Percentiles rank a stretch among this genome's conserved stretches.
Evolutionary conservation across 2,888 invertebrate species (phyloP).

Genomic region (Scelioninae gen. 1): DNA sequence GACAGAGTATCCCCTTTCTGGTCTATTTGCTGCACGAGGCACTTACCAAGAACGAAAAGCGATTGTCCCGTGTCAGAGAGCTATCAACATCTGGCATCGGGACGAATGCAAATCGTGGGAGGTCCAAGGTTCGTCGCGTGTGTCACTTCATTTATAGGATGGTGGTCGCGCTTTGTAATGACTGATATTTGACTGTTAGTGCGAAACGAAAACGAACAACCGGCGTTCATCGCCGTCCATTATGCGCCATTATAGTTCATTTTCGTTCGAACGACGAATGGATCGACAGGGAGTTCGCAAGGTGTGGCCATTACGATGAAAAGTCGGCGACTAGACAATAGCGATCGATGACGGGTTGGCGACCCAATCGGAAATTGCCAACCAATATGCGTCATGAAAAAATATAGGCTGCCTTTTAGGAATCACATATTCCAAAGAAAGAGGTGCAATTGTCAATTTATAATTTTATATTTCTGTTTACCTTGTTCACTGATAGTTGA

Average conservation of each 20-base stretch:
- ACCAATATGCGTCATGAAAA: constrained; percentile 73
- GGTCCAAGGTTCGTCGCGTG: constrained; percentile 76
- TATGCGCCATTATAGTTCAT: constrained; percentile 80
- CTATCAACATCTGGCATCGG: constrained; percentile 76
- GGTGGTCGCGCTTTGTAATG: constrained; percentile 67
- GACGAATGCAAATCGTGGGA: constrained; percentile 76
- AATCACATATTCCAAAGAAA: constrained; percentile 2
- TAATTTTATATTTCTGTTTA: background rate
- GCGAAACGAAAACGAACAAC: constrained; percentile 51
- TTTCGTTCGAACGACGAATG: constrained; percentile 77
- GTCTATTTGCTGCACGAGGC: constrained; percentile 64
- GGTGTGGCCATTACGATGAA: constrained; percentile 82
- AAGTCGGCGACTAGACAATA: constrained; percentile 79
- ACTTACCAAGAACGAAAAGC: constrained; percentile 75
- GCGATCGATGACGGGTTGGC: constrained; percentile 79
- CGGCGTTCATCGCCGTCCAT: constrained; percentile 72
- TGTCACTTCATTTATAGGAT: constrained; percentile 79
- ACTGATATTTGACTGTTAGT: constrained; percentile 63
- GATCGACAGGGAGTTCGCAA: constrained; percentile 75
- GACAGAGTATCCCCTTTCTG: constrained; percentile 43
- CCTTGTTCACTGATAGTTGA: background rate
- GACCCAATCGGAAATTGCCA: constrained; percentile 83
- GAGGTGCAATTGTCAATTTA: background rate
- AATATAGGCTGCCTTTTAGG: constrained; percentile 37
- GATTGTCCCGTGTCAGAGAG: constrained; percentile 81